Conservation (phyloP, 2,113 vertebrate genomes). For the Myiagra hebetior region DNA sequence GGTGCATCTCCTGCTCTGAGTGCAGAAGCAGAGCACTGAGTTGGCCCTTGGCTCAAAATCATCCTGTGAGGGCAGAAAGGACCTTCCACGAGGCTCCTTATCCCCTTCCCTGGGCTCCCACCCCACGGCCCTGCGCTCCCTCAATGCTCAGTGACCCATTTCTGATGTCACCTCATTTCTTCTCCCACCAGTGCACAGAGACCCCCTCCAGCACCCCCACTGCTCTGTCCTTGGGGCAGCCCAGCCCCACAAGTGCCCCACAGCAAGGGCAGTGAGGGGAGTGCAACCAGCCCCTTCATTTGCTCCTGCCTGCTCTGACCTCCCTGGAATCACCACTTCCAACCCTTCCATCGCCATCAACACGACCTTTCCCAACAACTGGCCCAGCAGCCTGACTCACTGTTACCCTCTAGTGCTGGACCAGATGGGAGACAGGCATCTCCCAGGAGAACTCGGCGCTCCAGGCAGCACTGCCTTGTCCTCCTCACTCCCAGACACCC, state of each 20-base stretch:
- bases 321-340: background rate
- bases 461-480: background rate
- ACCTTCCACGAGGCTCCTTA: background rate
- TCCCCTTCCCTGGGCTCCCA: background rate
- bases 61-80: background rate
- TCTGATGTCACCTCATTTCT: background rate
- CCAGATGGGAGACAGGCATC: background rate
- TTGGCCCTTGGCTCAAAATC: background rate
- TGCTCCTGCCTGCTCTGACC: background rate
- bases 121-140: accelerated
- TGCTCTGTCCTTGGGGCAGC: background rate
- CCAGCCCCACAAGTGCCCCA: background rate
- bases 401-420: conserved; percentile 55
- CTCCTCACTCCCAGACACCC: background rate
- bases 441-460: accelerated
- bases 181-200: background rate
- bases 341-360: background rate
- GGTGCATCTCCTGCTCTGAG: background rate
- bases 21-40: background rate
- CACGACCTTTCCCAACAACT: background rate
- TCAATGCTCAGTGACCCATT: accelerated
- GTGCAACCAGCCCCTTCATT: background rate
- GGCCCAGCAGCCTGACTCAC: background rate
- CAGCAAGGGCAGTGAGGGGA: accelerated
- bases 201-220: background rate